Base-by-base conservation (phyloP, 2,797 vertebrate species). In the Acipenser oxyrinchus region DNA sequence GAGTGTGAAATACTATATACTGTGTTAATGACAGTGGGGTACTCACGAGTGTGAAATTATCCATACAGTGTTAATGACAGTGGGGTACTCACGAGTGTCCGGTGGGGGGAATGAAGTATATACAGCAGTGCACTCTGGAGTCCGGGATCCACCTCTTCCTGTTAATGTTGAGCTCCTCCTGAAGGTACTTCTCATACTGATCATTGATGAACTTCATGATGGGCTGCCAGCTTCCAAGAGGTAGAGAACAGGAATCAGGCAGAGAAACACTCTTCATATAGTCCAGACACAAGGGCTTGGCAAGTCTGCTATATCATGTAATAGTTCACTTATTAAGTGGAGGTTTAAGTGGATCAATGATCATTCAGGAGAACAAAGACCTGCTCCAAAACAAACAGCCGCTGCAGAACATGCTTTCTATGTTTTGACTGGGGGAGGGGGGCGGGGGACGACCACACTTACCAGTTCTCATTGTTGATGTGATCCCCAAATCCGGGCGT, bases 391-490 rank as follows among this genome's bases (percentile, higher is more conserved):
- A 48, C 18, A 55, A 23, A 57, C 18, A 48, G 11, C 55, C 55
- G 6, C 55, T 12, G 55, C 55, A 58, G 9, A 10, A 6, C 11
- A 58, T 58, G 55, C 11, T 58, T 6, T 58, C 11, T 12, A 7
- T 6, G 51, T 10, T 12, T n/a, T 12, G 11, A 6, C 8, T 58
- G 55, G 55, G 13, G 11, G 55, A 58, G 60, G 18, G 60, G 53
- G 8, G 13, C 61, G 37, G 64, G 51, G 51, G 18, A 10, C 48
- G 13, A 23, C 48, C 11, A 8, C 57, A 51, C 89, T 78, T 76
- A 99, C 96, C 96, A 99, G 83, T 98, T 98, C 84, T 98, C 96
- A 0, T 98, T 99, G 89, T 98, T 98, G 79, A 99, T 98, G 81
- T 98, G 96, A 80, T 99, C 96, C 73, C 96, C 96, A 62, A 99